A percentile compares a stretch with the other conserved stretches of the same genome.
phyloP scores from a whole-genome alignment of 2,888 invertebrate genomes.

The Gisinianus flammeolus region DNA sequence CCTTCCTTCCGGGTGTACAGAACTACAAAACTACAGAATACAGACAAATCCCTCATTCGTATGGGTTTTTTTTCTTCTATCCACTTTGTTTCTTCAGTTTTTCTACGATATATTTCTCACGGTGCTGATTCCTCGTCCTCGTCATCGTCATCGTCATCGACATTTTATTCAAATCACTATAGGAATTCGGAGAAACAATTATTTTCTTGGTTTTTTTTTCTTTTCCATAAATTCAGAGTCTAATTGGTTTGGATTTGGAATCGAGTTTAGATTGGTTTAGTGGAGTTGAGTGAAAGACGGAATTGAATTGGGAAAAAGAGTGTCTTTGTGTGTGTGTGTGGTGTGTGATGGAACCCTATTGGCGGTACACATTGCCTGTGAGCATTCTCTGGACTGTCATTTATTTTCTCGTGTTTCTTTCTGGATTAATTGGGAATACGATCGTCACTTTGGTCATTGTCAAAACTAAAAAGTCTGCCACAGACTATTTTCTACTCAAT shows the following conservation, averaged over 20 bases:
- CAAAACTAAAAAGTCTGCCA: slow-evolving; percentile 61
- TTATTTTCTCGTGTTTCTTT: slow-evolving; percentile 56
- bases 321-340: neutral
- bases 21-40: neutral
- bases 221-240: neutral
- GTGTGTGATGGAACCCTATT: slow-evolving; percentile 50
- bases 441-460: slow-evolving; percentile 56
- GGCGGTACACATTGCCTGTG: slow-evolving; percentile 54
- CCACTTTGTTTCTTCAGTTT: neutral
- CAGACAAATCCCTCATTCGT: neutral
- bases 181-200: neutral
- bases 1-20: neutral
- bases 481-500: slow-evolving; percentile 68
- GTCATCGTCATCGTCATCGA: no score
- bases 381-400: slow-evolving; percentile 54
- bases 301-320: neutral
- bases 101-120: neutral
- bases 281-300: no score
- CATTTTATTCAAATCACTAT: no score
- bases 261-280: neutral
- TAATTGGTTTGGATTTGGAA: no score
- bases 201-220: neutral
- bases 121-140: neutral
- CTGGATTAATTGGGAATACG: slow-evolving; percentile 56
- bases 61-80: neutral